These are phyloP conservation scores for Cybosia mesomella DNA, from an alignment of 2,888 invertebrate species.

Conservation along the genomic window DNA sequence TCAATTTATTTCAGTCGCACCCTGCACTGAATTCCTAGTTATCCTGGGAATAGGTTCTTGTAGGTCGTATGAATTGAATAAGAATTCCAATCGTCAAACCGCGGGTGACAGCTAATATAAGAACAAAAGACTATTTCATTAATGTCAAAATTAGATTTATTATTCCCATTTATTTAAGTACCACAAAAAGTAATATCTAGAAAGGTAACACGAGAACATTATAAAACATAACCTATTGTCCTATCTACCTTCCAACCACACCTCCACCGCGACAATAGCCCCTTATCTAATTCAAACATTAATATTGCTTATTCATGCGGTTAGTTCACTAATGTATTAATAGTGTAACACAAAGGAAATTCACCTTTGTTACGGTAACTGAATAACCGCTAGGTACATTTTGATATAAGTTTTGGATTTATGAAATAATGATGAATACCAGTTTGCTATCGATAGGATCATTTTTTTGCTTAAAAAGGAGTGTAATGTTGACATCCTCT, in stretches of 20 bases:
- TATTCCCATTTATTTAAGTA: neutral
- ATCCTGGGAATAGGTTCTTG: too few species aligned
- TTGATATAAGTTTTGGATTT: neutral
- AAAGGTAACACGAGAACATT: neutral
- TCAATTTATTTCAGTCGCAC: too few species aligned
- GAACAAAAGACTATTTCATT: too few species aligned
- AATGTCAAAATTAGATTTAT: too few species aligned
- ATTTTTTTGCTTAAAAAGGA: neutral
- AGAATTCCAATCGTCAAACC: too few species aligned
- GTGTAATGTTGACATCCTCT: too few species aligned
- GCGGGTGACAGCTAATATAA: too few species aligned
- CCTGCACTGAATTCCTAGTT: too few species aligned
- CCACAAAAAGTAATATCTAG: neutral
- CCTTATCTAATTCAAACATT: neutral
- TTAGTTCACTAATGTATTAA: conserved; percentile 15
- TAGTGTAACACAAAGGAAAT: conserved; percentile 15
- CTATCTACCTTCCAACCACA: conserved; percentile 1
- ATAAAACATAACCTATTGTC: neutral
- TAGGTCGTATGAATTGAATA: too few species aligned
- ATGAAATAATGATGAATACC: neutral
- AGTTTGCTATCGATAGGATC: neutral
- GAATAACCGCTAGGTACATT: neutral
- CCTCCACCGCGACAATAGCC: conserved; percentile 1
- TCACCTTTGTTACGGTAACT: conserved; percentile 9
- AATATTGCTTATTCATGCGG: conserved; percentile 14